Conservation (phyloP, 2,888 invertebrate species). For the Macrophya annulata region DNA sequence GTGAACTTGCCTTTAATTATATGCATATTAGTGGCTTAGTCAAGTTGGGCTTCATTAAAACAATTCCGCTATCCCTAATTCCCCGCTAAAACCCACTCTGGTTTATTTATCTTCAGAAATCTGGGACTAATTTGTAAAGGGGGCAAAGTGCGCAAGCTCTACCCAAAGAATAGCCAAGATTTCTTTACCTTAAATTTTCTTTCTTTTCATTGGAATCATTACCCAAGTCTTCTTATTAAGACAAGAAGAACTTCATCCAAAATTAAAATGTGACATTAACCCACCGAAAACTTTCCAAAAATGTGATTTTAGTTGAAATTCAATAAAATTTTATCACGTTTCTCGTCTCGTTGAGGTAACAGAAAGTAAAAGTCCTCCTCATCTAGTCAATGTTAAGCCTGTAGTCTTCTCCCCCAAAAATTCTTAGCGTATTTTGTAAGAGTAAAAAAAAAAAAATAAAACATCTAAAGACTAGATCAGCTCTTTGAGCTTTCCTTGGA, state of each 20-base stretch:
- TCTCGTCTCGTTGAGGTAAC: not conserved
- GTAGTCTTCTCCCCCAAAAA: not conserved
- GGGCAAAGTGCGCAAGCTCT: not conserved
- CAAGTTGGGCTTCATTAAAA: conserved; percentile 23
- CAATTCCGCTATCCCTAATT: conserved; percentile 3
- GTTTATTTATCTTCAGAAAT: conserved; percentile 10
- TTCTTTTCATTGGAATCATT: not conserved
- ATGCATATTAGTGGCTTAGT: conserved; percentile 38
- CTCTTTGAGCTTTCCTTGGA: not conserved
- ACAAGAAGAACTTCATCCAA: not conserved
- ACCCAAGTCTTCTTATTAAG: no score
- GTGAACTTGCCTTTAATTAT: conserved; percentile 21
- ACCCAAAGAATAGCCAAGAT: not conserved
- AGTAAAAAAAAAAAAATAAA: not conserved
- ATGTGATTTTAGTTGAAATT: not conserved
- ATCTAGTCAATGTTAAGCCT: not conserved
- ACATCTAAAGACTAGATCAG: not conserved
- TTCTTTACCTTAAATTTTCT: not conserved
- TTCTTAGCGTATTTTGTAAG: not conserved
- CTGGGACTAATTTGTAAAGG: not conserved
- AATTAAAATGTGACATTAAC: not conserved
- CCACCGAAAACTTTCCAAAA: not conserved
- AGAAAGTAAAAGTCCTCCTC: not conserved
- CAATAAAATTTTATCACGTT: not conserved
- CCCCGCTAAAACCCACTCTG: not conserved